These are phyloP conservation scores for Solenopsis invicta DNA, from an alignment of 1,140 invertebrate species.

Conservation along the genomic window DNA sequence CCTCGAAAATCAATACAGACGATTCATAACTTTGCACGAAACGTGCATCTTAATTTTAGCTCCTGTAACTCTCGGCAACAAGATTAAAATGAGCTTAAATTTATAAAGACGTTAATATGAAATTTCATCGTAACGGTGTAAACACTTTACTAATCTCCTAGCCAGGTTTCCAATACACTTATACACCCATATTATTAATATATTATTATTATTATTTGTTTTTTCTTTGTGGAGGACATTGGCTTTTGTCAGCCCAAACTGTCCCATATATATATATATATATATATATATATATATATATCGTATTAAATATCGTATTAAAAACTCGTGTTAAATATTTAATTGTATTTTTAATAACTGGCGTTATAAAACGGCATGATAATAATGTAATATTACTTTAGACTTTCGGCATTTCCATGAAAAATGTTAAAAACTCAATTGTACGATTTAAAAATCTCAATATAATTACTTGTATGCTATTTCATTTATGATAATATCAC, in stretches of 20 bases:
- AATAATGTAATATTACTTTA: background rate
- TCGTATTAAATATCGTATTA: too few species aligned
- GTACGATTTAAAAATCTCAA: background rate
- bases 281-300: too few species aligned
- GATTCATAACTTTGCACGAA: constrained; percentile 58
- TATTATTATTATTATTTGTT: background rate
- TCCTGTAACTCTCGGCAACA: constrained; percentile 32
- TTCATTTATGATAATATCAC: background rate
- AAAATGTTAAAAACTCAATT: background rate
- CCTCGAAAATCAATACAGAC: constrained; percentile 55
- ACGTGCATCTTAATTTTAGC: constrained; percentile 31
- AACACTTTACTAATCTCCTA: constrained; percentile 15
- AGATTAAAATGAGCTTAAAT: constrained; percentile 49
- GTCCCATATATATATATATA: too few species aligned
- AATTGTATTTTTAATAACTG: background rate
- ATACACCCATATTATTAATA: background rate
- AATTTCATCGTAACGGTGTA: constrained; percentile 43
- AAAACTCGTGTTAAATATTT: background rate
- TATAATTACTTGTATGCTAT: background rate
- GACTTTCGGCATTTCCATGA: background rate
- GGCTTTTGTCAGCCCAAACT: background rate
- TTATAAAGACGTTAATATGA: constrained; percentile 60
- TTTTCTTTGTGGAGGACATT: background rate
- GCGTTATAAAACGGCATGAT: background rate
- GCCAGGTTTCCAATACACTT: background rate